Percentiles rank a stretch among this genome's conserved stretches.
These are phyloP conservation scores for Nomada hirtipes DNA, from an alignment of 2,888 invertebrate species.

Conservation along the genomic window DNA sequence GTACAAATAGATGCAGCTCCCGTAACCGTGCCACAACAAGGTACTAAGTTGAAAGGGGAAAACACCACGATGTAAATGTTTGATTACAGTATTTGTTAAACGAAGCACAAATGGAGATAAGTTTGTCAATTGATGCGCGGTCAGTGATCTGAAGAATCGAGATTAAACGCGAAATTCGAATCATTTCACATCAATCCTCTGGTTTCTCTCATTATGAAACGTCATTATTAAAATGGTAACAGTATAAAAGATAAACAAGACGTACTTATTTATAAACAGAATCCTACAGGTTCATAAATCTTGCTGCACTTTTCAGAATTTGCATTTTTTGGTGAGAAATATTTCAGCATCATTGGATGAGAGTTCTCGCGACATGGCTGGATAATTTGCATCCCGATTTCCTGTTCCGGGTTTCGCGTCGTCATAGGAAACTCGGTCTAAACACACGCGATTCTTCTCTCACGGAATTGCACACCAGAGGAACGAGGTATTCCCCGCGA, in stretches of 20 bases:
- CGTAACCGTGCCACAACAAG: no score
- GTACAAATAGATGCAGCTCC: no score
- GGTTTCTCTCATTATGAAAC: no score
- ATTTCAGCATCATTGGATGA: not conserved
- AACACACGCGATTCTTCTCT: not conserved
- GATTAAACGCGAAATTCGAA: no score
- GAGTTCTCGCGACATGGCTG: not conserved
- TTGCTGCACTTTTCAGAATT: not conserved
- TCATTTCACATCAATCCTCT: no score
- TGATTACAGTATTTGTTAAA: conserved; percentile 9
- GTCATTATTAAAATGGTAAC: no score
- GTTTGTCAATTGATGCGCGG: conserved; percentile 3
- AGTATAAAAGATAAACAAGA: no score
- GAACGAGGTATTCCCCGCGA: conserved; percentile 19
- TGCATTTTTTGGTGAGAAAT: not conserved
- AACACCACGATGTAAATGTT: not conserved
- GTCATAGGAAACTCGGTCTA: conserved; percentile 23
- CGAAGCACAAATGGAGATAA: conserved; percentile 20
- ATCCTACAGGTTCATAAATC: no score
- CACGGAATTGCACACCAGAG: conserved; percentile 5
- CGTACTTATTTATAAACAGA: no score
- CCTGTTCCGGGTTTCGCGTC: conserved; percentile 11
- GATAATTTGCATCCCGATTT: conserved; percentile 33
- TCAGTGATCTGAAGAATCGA: not conserved
- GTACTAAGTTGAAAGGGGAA: no score